Conservation (phyloP, 2,113 vertebrate species). For the Daphoenositta chrysoptera region DNA sequence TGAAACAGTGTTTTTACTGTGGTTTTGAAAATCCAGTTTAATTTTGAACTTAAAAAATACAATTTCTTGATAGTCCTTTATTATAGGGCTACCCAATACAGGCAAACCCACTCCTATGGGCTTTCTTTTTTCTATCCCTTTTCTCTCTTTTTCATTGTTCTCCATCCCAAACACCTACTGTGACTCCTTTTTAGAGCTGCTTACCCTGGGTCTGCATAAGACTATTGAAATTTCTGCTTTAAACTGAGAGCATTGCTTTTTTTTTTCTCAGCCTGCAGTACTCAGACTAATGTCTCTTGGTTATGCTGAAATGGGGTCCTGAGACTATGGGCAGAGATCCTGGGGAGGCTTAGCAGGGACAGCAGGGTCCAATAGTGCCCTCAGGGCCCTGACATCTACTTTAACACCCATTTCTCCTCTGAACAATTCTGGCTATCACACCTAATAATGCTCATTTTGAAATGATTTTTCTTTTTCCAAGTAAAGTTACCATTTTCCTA, state of each 20-base stretch:
- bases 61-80: background rate
- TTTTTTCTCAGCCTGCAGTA: background rate
- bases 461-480: background rate
- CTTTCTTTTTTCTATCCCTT: background rate
- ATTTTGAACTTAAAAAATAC: background rate
- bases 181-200: background rate
- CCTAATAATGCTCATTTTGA: background rate
- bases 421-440: background rate
- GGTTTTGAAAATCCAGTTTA: background rate
- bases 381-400: background rate
- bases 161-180: background rate
- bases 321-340: background rate
- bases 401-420: background rate
- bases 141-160: background rate
- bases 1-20: background rate
- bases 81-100: background rate
- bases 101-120: background rate
- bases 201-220: background rate
- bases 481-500: background rate
- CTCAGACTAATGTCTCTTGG: background rate
- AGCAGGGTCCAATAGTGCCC: background rate
- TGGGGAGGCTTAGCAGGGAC: background rate
- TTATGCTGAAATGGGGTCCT: background rate
- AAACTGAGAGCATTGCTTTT: background rate
- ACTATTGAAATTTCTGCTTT: background rate